Evolutionary conservation across 2,797 vertebrate species (phyloP).

Genomic region (Siniperca undulata): DNA sequence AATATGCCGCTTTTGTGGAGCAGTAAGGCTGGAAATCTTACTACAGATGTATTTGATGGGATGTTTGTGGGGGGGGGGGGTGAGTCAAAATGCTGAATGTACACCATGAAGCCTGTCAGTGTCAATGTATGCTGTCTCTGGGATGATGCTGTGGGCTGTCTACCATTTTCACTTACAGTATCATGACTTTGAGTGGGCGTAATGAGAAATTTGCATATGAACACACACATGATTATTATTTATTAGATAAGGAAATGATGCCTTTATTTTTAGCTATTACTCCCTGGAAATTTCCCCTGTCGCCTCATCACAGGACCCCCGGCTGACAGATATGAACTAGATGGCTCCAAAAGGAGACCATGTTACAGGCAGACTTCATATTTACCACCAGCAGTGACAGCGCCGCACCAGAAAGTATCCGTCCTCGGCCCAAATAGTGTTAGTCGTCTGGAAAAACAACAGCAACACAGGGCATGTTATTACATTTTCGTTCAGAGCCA

Average conservation of each 20-base stretch:
- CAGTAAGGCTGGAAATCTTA: slow-evolving; percentile 18
- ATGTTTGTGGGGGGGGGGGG: not conserved
- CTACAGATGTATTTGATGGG: slow-evolving; percentile 11
- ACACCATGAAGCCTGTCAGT: not conserved
- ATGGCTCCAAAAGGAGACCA: slow-evolving; percentile 23
- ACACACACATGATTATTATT: slow-evolving; percentile 31
- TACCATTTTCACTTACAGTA: slow-evolving; percentile 33
- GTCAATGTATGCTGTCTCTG: slow-evolving; percentile 10
- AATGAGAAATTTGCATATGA: slow-evolving; percentile 49
- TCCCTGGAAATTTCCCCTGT: not conserved
- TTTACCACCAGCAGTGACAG: slow-evolving; percentile 57
- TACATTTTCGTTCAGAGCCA: slow-evolving; percentile 66
- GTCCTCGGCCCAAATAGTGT: slow-evolving; percentile 62
- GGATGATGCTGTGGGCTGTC: slow-evolving; percentile 35
- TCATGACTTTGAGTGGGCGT: slow-evolving; percentile 47
- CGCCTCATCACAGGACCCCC: not conserved
- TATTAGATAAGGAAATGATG: slow-evolving; percentile 19
- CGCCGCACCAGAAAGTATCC: slow-evolving; percentile 50
- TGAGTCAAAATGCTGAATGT: slow-evolving; percentile 17
- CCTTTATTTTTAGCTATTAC: slow-evolving; percentile 2
- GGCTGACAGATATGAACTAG: slow-evolving; percentile 3
- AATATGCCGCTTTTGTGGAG: slow-evolving; percentile 30
- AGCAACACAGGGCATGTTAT: slow-evolving; percentile 64
- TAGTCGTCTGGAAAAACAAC: slow-evolving; percentile 61
- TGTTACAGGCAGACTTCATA: slow-evolving; percentile 46